These are phyloP conservation scores for Melieria picta DNA, from an alignment of 2,888 invertebrate species.

Conservation along the genomic window DNA sequence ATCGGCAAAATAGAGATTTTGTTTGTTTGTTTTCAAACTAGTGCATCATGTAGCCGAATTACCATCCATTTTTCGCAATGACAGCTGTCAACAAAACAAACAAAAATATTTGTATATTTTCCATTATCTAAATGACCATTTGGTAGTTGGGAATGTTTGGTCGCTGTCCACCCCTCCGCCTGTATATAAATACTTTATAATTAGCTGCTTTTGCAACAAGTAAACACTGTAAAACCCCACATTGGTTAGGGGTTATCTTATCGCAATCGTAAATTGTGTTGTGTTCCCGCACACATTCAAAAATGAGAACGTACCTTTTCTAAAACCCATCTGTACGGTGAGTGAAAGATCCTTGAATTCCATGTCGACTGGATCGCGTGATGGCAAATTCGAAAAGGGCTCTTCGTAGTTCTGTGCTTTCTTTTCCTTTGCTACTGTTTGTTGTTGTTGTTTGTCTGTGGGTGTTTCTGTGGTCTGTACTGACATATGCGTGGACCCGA, in stretches of 20 bases:
- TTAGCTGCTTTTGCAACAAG: too few relatives aligned
- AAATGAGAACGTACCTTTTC: constrained; percentile 72
- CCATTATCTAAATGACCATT: too few relatives aligned
- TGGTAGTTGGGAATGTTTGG: too few relatives aligned
- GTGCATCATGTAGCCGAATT: too few relatives aligned
- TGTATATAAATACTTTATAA: too few relatives aligned
- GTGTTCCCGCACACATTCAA: neutral
- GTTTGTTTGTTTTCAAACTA: too few relatives aligned
- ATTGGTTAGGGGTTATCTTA: neutral
- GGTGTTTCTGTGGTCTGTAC: neutral
- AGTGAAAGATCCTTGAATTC: constrained; percentile 79
- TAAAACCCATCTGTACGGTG: constrained; percentile 76
- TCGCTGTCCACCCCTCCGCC: too few relatives aligned
- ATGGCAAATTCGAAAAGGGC: constrained; percentile 61
- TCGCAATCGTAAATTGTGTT: neutral
- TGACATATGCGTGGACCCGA: neutral
- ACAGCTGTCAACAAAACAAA: too few relatives aligned
- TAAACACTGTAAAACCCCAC: too few relatives aligned
- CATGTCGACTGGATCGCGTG: constrained; percentile 74
- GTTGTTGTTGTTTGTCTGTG: neutral
- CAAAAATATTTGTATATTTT: too few relatives aligned
- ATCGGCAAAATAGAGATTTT: too few relatives aligned
- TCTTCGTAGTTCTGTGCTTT: constrained; percentile 38
- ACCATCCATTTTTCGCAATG: too few relatives aligned
- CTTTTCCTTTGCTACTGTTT: neutral